Conservation (phyloP, 2,113 vertebrate species). For the Rafetus swinhoei region DNA sequence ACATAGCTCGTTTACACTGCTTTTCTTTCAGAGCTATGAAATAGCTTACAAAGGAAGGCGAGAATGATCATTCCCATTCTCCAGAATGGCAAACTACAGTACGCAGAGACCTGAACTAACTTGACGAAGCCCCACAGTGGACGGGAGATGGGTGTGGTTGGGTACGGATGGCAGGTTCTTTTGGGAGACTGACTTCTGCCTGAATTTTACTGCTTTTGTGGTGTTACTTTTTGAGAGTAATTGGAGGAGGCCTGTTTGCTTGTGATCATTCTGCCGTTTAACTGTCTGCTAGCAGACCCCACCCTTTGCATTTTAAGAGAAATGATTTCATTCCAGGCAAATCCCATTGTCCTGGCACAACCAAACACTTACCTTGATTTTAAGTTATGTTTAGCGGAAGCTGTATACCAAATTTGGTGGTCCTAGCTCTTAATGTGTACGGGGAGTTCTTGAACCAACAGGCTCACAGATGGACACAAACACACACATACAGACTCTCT, state of each 20-base stretch:
- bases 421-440: too few relatives aligned
- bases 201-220: too few relatives aligned
- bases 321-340: too few relatives aligned
- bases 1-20: neutral
- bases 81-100: neutral
- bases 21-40: neutral
- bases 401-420: too few relatives aligned
- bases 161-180: neutral
- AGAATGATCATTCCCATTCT: neutral
- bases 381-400: too few relatives aligned
- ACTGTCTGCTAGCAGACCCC: too few relatives aligned
- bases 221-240: neutral
- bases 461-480: too few relatives aligned
- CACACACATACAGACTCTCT: too few relatives aligned
- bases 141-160: neutral
- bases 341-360: too few relatives aligned
- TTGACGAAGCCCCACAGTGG: neutral
- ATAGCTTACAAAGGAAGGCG: neutral
- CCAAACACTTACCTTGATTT: too few relatives aligned
- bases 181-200: neutral
- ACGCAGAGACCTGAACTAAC: neutral
- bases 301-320: too few relatives aligned
- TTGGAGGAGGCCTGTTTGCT: neutral
- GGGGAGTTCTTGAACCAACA: too few relatives aligned
- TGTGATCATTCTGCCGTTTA: neutral